phyloP scores from a whole-genome alignment of 2,113 vertebrate species.

The Sclerurus mexicanus region DNA sequence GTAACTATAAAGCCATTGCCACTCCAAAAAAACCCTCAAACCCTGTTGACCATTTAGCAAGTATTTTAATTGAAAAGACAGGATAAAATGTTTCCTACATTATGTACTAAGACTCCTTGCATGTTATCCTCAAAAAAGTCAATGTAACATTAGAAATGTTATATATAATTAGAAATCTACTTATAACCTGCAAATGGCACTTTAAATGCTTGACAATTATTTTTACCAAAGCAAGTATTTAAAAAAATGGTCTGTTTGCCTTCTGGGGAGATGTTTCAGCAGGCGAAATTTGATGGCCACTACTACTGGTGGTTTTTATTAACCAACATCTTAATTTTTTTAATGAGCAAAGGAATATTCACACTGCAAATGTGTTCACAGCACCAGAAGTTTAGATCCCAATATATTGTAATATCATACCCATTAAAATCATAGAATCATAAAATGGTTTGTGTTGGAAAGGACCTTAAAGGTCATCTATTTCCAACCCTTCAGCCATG shows the following conservation, averaged over 20 bases:
- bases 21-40: background rate
- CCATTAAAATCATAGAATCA: background rate
- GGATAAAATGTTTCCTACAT: background rate
- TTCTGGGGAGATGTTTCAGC: slow-evolving; percentile 45
- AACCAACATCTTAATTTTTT: background rate
- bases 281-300: slow-evolving; percentile 21
- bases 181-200: background rate
- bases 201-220: slow-evolving; percentile 33
- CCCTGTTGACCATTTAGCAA: background rate
- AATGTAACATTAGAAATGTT: background rate
- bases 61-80: background rate
- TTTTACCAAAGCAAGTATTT: slow-evolving; percentile 45
- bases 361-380: background rate
- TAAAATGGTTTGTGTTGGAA: background rate
- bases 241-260: slow-evolving; percentile 1
- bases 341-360: slow-evolving; percentile 22
- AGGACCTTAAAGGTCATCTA: background rate
- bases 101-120: background rate
- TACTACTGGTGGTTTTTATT: slow-evolving; percentile 20
- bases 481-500: background rate
- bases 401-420: background rate
- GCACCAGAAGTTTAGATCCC: slow-evolving; percentile 1
- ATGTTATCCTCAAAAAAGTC: background rate
- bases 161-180: too few relatives aligned
- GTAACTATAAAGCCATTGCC: background rate